Evolutionary conservation across 2,888 invertebrate genomes (phyloP).

Genomic region (Choreutis nemorana): DNA sequence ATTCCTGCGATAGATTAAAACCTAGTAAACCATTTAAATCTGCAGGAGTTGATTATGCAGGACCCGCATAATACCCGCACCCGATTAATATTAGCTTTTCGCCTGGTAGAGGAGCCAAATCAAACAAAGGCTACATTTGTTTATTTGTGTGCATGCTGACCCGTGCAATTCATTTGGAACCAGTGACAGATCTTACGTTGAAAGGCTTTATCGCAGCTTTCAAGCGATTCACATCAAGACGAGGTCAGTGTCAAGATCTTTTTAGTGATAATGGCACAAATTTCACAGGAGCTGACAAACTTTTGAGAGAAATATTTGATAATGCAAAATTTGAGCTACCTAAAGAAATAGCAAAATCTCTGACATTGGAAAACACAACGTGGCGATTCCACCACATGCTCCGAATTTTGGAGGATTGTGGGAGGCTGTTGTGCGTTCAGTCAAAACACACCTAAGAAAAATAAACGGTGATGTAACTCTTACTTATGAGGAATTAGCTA

Average conservation of each 20-base stretch:
- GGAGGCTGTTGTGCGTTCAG: constrained; percentile 1
- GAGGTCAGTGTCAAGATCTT: constrained; percentile 11
- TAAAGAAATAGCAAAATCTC: background rate
- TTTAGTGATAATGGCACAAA: constrained; percentile 15
- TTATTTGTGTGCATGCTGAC: no score
- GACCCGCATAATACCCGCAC: no score
- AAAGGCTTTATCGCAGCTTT: constrained; percentile 17
- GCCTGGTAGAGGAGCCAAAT: constrained; percentile 11
- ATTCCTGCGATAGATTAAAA: constrained; percentile 12
- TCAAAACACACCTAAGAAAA: constrained; percentile 1
- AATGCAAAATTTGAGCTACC: background rate
- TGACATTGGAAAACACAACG: background rate
- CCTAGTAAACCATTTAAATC: constrained; percentile 12
- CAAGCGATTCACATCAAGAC: constrained; percentile 11
- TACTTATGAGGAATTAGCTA: constrained; percentile 4
- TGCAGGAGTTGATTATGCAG: constrained; percentile 14
- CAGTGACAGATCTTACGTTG: constrained; percentile 17
- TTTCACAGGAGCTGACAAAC: constrained; percentile 10
- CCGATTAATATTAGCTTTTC: constrained; percentile 12
- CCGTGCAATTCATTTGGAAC: constrained; percentile 19
- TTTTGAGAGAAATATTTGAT: no score
- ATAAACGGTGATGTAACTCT: constrained; percentile 1
- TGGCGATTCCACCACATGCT: constrained; percentile 3
- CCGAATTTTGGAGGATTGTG: constrained; percentile 5
- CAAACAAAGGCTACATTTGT: constrained; percentile 14